These are phyloP conservation scores for Amphiura filiformis DNA, from an alignment of 35 echinoderm and acorn worm genomes.

Conservation along the genomic window DNA sequence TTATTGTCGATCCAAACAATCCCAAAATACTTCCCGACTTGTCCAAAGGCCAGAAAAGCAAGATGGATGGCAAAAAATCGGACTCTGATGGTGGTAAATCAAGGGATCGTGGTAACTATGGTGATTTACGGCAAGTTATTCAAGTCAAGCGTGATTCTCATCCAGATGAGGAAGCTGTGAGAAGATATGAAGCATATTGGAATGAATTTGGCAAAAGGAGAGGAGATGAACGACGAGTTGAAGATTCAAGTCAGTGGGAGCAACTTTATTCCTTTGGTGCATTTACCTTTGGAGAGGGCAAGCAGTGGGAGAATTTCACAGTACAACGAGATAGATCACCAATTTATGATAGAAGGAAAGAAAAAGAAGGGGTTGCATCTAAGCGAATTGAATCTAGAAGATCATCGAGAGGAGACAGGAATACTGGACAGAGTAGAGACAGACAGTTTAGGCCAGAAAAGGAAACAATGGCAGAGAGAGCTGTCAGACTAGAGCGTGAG, in stretches of 20 bases:
- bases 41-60: not conserved
- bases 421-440: not conserved
- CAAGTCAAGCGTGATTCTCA: slow-evolving; percentile 56
- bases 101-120: slow-evolving; percentile 19
- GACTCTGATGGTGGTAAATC: not conserved
- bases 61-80: not conserved
- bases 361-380: not conserved
- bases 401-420: slow-evolving; percentile 14
- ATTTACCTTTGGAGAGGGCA: not conserved
- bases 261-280: not conserved
- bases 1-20: slow-evolving; percentile 40
- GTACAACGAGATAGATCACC: slow-evolving; percentile 58
- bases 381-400: slow-evolving; percentile 23
- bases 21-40: not conserved
- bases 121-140: slow-evolving; percentile 59
- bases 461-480: slow-evolving; percentile 25
- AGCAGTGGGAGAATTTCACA: slow-evolving; percentile 51
- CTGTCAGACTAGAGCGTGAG: not conserved
- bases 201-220: slow-evolving; percentile 34
- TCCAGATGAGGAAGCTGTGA: slow-evolving; percentile 10
- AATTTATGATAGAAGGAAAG: slow-evolving; percentile 43
- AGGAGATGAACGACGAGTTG: slow-evolving; percentile 31
- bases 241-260: slow-evolving; percentile 22
- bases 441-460: slow-evolving; percentile 27
- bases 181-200: slow-evolving; percentile 49